These are phyloP conservation scores for Periophthalmus magnuspinnatus DNA, from an alignment of 2,797 vertebrate genomes.

Conservation along the genomic window DNA sequence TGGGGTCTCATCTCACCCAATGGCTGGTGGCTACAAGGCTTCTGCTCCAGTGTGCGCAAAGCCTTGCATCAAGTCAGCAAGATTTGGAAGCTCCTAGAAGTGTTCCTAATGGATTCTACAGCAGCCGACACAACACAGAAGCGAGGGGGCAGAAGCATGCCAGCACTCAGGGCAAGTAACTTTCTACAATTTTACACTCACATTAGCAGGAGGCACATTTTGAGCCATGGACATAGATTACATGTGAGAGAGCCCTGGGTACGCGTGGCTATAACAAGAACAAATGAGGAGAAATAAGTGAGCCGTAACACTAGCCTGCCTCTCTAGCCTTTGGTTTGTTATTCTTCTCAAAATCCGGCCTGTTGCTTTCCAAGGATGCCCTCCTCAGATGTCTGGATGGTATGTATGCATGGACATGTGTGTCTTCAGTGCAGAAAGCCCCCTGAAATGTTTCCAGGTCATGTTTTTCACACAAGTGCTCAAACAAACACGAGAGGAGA, in stretches of 20 bases:
- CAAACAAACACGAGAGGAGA: constrained; percentile 37
- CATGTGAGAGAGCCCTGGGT: constrained; percentile 43
- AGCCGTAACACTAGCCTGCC: constrained; percentile 5
- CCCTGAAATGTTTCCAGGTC: constrained; percentile 51
- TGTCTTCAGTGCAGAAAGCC: constrained; percentile 37
- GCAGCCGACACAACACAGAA: constrained; percentile 43
- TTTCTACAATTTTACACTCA: constrained; percentile 51
- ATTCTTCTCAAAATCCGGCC: constrained; percentile 12
- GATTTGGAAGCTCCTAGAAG: constrained; percentile 62
- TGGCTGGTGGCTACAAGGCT: constrained; percentile 51
- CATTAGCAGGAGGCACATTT: constrained; percentile 20
- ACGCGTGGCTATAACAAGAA: constrained; percentile 16
- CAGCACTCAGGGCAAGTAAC: constrained; percentile 55
- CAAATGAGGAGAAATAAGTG: constrained; percentile 11
- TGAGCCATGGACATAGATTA: constrained; percentile 32
- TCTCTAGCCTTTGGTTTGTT: neutral
- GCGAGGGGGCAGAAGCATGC: constrained; percentile 22
- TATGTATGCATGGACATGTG: constrained; percentile 7
- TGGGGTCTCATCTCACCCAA: constrained; percentile 48
- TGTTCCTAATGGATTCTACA: constrained; percentile 68
- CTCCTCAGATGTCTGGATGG: constrained; percentile 18
- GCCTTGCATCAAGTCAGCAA: constrained; percentile 63
- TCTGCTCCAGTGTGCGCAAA: constrained; percentile 52
- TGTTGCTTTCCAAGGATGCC: constrained; percentile 20
- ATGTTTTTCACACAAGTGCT: constrained; percentile 43